phyloP scores from a whole-genome alignment of 2,797 vertebrate species.

The Carcharodon carcharias region DNA sequence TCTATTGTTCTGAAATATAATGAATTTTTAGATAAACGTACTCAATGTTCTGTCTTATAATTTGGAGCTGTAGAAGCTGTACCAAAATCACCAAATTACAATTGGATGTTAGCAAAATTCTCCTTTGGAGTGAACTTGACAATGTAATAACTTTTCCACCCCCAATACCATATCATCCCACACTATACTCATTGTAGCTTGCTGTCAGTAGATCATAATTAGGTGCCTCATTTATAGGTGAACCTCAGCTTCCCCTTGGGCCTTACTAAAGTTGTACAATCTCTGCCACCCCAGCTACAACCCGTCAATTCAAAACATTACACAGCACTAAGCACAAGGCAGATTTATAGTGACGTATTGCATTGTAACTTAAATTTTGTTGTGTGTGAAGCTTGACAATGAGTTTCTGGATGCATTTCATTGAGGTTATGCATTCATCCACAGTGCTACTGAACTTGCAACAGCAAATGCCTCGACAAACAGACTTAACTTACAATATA shows the following conservation, averaged over 20 bases:
- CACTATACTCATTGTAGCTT: not conserved
- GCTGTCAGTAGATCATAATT: not conserved
- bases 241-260: not conserved
- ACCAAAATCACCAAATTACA: not conserved
- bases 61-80: not conserved
- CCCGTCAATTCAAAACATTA: not conserved
- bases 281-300: not conserved
- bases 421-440: not conserved
- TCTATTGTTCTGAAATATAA: not conserved
- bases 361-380: not conserved
- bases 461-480: not conserved
- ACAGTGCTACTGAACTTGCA: not conserved
- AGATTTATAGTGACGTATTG: not conserved
- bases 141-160: not conserved
- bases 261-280: not conserved
- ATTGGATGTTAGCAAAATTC: not conserved
- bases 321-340: not conserved
- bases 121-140: not conserved
- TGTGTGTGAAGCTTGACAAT: not conserved
- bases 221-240: not conserved
- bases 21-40: not conserved
- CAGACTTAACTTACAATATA: not conserved
- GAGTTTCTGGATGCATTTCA: not conserved
- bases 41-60: not conserved
- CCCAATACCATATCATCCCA: not conserved